A percentile compares a stretch with the other conserved stretches of the same genome.
These are phyloP conservation scores for Rhinoderma darwinii DNA, from an alignment of 2,113 vertebrate genomes.

Conservation along the genomic window DNA sequence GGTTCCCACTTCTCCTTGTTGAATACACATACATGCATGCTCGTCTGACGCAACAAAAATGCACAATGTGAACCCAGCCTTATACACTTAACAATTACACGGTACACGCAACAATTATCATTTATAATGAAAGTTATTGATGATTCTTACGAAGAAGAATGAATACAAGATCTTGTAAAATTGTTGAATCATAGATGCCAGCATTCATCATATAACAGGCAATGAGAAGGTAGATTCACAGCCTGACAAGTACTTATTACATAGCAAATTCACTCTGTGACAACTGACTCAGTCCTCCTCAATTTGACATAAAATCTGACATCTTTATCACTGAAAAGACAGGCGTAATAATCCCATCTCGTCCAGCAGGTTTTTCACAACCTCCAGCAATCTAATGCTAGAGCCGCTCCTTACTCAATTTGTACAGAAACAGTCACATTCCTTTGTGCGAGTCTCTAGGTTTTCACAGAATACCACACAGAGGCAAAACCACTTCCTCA, in stretches of 20 bases:
- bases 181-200: background rate
- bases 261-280: conserved; percentile 17
- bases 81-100: no score
- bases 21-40: no score
- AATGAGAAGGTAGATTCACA: background rate
- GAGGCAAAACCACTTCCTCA: conserved; percentile 12
- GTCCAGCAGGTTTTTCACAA: conserved; percentile 30
- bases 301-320: conserved; percentile 18
- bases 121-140: no score
- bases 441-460: background rate
- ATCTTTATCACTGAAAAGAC: conserved; percentile 32
- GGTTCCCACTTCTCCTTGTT: no score
- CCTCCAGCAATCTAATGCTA: background rate
- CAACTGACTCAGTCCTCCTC: background rate
- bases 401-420: conserved; percentile 28
- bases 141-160: background rate
- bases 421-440: conserved; percentile 19
- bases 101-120: no score
- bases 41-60: no score
- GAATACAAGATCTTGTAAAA: background rate
- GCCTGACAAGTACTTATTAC: background rate
- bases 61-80: no score
- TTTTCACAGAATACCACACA: conserved; percentile 16
- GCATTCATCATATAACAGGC: background rate
- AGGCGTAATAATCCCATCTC: background rate